Conservation (phyloP, 1,140 invertebrate species). For the Drosophila quadrilineata region DNA sequence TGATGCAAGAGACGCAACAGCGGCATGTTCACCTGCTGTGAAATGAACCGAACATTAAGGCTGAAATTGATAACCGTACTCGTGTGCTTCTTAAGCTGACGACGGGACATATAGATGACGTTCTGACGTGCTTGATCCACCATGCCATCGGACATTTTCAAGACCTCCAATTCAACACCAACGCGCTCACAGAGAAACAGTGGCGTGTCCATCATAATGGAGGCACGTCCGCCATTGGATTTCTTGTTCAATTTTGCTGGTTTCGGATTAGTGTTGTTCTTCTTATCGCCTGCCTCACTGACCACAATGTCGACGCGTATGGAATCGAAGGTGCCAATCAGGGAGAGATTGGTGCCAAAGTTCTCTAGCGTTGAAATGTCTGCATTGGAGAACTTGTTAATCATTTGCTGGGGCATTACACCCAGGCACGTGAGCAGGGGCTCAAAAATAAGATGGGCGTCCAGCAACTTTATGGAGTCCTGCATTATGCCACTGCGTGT, state of each 20-base stretch:
- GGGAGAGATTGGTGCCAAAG: slow-evolving; percentile 93
- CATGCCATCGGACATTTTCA: slow-evolving; percentile 94
- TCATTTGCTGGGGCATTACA: slow-evolving; percentile 93
- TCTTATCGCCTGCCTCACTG: slow-evolving; percentile 86
- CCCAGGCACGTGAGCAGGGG: slow-evolving; percentile 91
- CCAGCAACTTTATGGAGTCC: slow-evolving; percentile 90
- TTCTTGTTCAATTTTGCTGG: slow-evolving; percentile 64
- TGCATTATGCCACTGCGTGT: slow-evolving; percentile 85
- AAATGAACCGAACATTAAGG: slow-evolving; percentile 92
- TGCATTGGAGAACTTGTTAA: slow-evolving; percentile 82
- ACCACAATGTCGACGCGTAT: slow-evolving; percentile 97
- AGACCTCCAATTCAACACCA: slow-evolving; percentile 92
- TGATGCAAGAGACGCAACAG: slow-evolving; percentile 95
- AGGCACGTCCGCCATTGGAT: slow-evolving; percentile 82
- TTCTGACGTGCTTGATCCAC: slow-evolving; percentile 92
- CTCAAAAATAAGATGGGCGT: slow-evolving; percentile 96
- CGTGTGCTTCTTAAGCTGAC: slow-evolving; percentile 94
- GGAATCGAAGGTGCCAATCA: slow-evolving; percentile 92
- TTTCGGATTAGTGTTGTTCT: slow-evolving; percentile 44
- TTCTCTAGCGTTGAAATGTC: slow-evolving; percentile 88
- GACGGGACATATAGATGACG: slow-evolving; percentile 91
- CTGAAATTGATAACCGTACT: slow-evolving; percentile 94
- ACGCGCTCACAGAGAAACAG: slow-evolving; percentile 96
- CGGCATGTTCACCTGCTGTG: slow-evolving; percentile 97
- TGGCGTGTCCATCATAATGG: slow-evolving; percentile 89